phyloP scores from a whole-genome alignment of 2,113 vertebrate genomes.

The Gavialis gangeticus region DNA sequence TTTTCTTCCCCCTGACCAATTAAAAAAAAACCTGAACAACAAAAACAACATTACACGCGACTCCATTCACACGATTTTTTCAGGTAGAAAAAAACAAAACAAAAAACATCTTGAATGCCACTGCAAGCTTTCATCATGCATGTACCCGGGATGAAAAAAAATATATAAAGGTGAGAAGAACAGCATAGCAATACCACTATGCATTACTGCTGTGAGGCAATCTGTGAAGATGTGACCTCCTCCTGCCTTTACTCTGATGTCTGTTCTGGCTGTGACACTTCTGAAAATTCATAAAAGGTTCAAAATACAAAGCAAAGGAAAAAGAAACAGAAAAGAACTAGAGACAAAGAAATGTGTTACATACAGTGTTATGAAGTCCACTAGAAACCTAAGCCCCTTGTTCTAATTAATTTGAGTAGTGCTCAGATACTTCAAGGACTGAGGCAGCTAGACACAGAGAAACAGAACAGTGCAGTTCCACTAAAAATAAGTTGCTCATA shows the following conservation, averaged over 20 bases:
- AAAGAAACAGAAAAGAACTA: neutral
- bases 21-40: neutral
- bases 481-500: neutral
- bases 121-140: neutral
- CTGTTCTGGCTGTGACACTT: neutral
- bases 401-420: slow-evolving; percentile 18
- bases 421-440: neutral
- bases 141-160: neutral
- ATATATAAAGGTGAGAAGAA: neutral
- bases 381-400: neutral
- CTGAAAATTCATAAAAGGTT: neutral
- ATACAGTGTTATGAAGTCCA: neutral
- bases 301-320: neutral
- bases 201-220: neutral
- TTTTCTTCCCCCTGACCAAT: neutral
- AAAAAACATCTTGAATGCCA: neutral
- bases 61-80: neutral
- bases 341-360: neutral
- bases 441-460: neutral
- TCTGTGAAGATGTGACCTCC: neutral
- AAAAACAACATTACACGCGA: neutral
- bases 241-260: neutral
- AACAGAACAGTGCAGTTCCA: neutral
- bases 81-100: neutral
- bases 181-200: neutral